Conservation (phyloP, 1,140 invertebrate species). For the Drosophila micromelanica region DNA sequence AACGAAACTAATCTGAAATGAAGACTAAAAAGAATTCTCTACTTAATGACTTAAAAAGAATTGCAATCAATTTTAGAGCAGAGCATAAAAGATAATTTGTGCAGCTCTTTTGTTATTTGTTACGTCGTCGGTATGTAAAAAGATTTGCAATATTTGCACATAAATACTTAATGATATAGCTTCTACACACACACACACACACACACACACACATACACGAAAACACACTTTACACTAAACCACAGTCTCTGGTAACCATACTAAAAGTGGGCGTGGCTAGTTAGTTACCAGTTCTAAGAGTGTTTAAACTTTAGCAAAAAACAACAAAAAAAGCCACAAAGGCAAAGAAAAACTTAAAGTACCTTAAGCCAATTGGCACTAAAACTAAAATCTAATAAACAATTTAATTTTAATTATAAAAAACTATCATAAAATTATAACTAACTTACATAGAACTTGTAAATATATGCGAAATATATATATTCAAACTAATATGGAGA, state of each 20-base stretch:
- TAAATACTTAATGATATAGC: slow-evolving; percentile 20
- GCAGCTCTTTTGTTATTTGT: slow-evolving; percentile 67
- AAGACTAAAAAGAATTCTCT: slow-evolving; percentile 78
- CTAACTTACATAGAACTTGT: slow-evolving; percentile 22
- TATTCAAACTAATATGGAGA: slow-evolving; percentile 9
- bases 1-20: slow-evolving; percentile 71
- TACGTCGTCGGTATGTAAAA: slow-evolving; percentile 47
- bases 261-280: slow-evolving; percentile 14
- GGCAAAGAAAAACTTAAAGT: slow-evolving; percentile 78
- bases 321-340: slow-evolving; percentile 50
- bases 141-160: slow-evolving; percentile 75
- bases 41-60: slow-evolving; percentile 78
- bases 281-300: slow-evolving; percentile 49
- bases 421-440: slow-evolving; percentile 43
- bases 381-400: slow-evolving; percentile 75
- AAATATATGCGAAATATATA: slow-evolving; percentile 8
- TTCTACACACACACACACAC: too few relatives aligned
- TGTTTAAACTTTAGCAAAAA: slow-evolving; percentile 45
- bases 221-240: slow-evolving; percentile 35
- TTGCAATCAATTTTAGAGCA: slow-evolving; percentile 70
- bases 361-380: slow-evolving; percentile 84
- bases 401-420: slow-evolving; percentile 45
- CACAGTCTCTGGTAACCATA: slow-evolving; percentile 28
- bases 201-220: slow-evolving; percentile 34
- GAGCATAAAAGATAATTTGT: slow-evolving; percentile 6